These are phyloP conservation scores for Pluvianellus socialis DNA, from an alignment of 2,113 vertebrate species.

Conservation along the genomic window DNA sequence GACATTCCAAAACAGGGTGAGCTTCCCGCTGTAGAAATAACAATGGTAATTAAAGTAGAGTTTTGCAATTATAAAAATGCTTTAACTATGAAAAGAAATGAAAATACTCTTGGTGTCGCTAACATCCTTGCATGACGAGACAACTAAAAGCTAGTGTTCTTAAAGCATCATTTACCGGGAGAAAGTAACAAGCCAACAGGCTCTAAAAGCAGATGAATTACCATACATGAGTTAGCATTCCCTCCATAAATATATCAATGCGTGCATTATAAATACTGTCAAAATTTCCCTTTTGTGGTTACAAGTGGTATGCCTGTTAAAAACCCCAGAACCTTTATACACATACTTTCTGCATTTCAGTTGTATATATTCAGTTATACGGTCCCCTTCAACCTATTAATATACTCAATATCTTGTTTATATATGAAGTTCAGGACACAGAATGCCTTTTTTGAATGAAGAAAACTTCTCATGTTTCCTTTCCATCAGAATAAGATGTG, in stretches of 20 bases:
- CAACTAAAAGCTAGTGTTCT: not conserved
- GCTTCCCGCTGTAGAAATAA: conserved; percentile 5
- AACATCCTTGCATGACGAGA: not conserved
- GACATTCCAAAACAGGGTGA: conserved; percentile 1
- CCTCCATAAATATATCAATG: not conserved
- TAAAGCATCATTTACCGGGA: not conserved
- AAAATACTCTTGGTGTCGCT: not conserved
- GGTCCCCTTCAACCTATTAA: not conserved
- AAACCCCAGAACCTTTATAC: not conserved
- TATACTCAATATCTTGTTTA: not conserved
- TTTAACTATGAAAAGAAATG: not conserved
- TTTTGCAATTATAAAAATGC: conserved; percentile 26
- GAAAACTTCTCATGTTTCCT: not conserved
- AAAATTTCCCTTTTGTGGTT: not conserved
- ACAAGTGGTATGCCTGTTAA: not conserved
- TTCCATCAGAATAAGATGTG: not conserved
- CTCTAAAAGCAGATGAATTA: not conserved
- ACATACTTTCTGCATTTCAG: not conserved
- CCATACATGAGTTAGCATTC: not conserved
- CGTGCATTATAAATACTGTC: not conserved
- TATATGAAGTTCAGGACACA: not conserved
- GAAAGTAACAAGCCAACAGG: not conserved
- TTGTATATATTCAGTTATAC: not conserved
- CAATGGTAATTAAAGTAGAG: conserved; percentile 1
- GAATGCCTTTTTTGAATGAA: not conserved